Evolutionary conservation across 2,888 invertebrate species (phyloP).

Genomic region (Conchocele bisecta): DNA sequence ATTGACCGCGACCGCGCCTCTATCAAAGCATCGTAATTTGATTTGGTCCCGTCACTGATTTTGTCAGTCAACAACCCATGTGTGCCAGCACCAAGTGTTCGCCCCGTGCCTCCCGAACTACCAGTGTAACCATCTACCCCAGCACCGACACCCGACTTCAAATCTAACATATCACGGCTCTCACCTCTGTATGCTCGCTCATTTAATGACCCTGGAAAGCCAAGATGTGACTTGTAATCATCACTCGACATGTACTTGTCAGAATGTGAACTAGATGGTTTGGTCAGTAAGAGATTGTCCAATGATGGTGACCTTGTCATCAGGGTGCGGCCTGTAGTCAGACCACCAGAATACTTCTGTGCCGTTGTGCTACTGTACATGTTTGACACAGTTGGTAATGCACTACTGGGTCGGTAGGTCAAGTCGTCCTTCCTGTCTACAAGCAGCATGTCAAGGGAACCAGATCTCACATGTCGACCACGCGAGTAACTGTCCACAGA

Average conservation of each 20-base stretch:
- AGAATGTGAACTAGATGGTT: conserved; percentile 38
- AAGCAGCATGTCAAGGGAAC: conserved; percentile 52
- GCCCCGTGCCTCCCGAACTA: too few species aligned
- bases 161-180: conserved; percentile 40
- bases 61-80: too few species aligned
- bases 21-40: conserved; percentile 29
- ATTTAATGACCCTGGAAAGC: conserved; percentile 48
- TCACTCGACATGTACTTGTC: conserved; percentile 53
- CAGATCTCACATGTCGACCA: conserved; percentile 49
- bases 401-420: conserved; percentile 42
- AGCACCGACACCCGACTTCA: conserved; percentile 32
- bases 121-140: too few species aligned
- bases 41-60: conserved; percentile 3
- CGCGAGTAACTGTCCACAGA: conserved; percentile 48
- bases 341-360: conserved; percentile 40
- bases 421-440: conserved; percentile 23
- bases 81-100: too few species aligned
- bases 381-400: conserved; percentile 43
- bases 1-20: conserved; percentile 33
- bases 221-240: conserved; percentile 43
- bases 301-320: conserved; percentile 62
- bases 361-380: conserved; percentile 39
- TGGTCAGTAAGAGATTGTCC: conserved; percentile 60
- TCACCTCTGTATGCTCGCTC: conserved; percentile 41
- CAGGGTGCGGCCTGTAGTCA: conserved; percentile 52